Conservation (phyloP, 2,113 vertebrate species). For the Gallinago media region DNA sequence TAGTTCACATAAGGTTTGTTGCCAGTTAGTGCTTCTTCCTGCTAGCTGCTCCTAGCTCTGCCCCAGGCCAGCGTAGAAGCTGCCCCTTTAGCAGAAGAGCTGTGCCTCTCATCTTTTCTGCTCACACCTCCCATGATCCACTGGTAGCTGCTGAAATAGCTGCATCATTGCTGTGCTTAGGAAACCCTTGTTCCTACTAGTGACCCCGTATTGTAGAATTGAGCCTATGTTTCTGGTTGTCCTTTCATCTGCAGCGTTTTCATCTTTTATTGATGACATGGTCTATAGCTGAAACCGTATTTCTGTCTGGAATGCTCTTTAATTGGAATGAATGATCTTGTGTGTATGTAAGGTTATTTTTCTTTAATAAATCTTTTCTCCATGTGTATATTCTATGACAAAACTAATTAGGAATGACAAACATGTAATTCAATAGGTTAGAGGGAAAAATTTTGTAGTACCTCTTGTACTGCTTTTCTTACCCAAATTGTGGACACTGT, state of each 20-base stretch:
- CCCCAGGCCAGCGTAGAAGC: neutral
- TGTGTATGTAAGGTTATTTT: slow-evolving; percentile 73
- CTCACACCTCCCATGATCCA: neutral
- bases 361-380: slow-evolving; percentile 72
- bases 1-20: neutral
- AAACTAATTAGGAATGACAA: slow-evolving; percentile 74
- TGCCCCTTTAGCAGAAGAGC: neutral
- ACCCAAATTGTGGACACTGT: slow-evolving; percentile 26
- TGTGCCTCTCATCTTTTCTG: neutral
- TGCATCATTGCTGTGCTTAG: neutral
- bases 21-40: neutral
- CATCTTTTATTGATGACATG: neutral
- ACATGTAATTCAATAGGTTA: slow-evolving; percentile 53
- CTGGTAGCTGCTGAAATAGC: neutral
- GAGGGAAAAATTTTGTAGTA: slow-evolving; percentile 25
- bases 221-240: neutral
- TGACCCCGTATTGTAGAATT: neutral
- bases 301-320: slow-evolving; percentile 63
- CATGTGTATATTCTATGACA: slow-evolving; percentile 69
- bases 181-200: neutral
- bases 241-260: slow-evolving; percentile 39
- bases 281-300: slow-evolving; percentile 3
- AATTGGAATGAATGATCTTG: slow-evolving; percentile 75
- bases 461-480: slow-evolving; percentile 39
- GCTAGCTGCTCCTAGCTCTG: neutral